Evolutionary conservation across 2,888 invertebrate genomes (phyloP).

Genomic region (Corythucha ciliata): DNA sequence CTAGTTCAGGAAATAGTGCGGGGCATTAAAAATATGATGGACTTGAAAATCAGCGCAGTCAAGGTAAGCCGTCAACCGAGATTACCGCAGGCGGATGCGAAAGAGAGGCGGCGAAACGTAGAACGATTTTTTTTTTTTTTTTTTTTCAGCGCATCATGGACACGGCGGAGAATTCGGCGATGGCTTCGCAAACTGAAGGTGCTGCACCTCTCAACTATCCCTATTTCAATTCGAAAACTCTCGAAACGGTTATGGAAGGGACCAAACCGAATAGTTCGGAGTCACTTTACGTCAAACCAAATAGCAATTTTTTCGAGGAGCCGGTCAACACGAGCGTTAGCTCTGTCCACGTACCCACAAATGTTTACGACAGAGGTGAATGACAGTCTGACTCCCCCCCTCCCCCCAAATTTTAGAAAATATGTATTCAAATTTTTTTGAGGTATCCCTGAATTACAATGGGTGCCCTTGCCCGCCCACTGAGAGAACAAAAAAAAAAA

Average conservation of each 20-base stretch:
- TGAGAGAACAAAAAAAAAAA: no score
- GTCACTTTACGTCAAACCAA: slow-evolving; percentile 55
- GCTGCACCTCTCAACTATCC: slow-evolving; percentile 37
- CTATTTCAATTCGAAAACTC: slow-evolving; percentile 58
- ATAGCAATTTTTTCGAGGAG: slow-evolving; percentile 68
- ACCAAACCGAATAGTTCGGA: slow-evolving; percentile 44
- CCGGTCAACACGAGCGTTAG: slow-evolving; percentile 69
- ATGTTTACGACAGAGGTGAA: slow-evolving; percentile 82
- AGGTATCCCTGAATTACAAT: neutral
- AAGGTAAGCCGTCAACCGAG: no score
- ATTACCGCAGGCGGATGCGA: no score
- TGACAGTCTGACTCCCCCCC: no score
- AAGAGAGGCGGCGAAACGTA: no score
- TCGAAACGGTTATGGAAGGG: slow-evolving; percentile 46
- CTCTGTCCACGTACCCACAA: slow-evolving; percentile 91
- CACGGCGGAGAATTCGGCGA: slow-evolving; percentile 72
- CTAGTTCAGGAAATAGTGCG: slow-evolving; percentile 74
- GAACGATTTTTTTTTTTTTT: slow-evolving; percentile 10
- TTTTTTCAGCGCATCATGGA: slow-evolving; percentile 69
- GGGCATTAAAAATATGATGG: slow-evolving; percentile 80
- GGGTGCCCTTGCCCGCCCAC: neutral
- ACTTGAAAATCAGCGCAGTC: slow-evolving; percentile 77
- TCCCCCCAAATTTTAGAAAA: no score
- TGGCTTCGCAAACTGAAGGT: slow-evolving; percentile 44
- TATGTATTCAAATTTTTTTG: neutral